Evolutionary conservation across 2,888 invertebrate genomes (phyloP).

Genomic region (Agrochola circellaris): DNA sequence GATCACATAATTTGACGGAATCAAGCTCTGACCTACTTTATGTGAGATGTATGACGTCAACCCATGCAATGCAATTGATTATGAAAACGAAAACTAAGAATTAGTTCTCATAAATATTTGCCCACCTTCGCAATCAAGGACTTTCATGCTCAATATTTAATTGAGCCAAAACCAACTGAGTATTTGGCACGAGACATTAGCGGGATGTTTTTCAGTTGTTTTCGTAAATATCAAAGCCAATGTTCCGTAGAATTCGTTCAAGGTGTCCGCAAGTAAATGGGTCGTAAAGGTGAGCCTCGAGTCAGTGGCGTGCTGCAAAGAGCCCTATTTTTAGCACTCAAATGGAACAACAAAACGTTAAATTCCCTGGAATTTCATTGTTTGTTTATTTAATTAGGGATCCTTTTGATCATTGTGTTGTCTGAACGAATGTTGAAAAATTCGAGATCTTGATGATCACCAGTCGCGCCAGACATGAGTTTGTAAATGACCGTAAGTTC

Average conservation of each 20-base stretch:
- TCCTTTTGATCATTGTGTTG: constrained; percentile 48
- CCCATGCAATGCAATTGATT: not conserved
- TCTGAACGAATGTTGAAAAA: constrained; percentile 15
- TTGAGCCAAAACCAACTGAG: constrained; percentile 50
- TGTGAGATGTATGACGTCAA: not conserved
- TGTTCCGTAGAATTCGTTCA: constrained; percentile 31
- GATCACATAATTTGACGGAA: not conserved
- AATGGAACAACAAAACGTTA: not conserved
- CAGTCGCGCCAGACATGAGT: not conserved
- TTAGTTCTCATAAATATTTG: constrained; percentile 37
- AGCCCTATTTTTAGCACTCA: constrained; percentile 46
- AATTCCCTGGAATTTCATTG: constrained; percentile 33
- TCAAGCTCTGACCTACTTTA: constrained; percentile 13
- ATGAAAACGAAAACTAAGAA: not conserved
- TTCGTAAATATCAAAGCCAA: constrained; percentile 57
- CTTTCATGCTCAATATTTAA: constrained; percentile 29
- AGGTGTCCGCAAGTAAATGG: constrained; percentile 52
- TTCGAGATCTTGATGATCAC: constrained; percentile 13
- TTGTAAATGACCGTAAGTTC: constrained; percentile 6
- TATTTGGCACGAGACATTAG: constrained; percentile 40
- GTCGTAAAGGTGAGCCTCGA: constrained; percentile 44
- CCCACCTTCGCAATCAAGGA: constrained; percentile 18
- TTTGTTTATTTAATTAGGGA: constrained; percentile 46
- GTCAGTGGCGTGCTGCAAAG: constrained; percentile 28
- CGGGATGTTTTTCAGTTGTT: constrained; percentile 34